Evolutionary conservation across 2,113 vertebrate species (phyloP), one percentile per base, ranked within the genome.

Genomic region (Carlito syrichta): DNA sequence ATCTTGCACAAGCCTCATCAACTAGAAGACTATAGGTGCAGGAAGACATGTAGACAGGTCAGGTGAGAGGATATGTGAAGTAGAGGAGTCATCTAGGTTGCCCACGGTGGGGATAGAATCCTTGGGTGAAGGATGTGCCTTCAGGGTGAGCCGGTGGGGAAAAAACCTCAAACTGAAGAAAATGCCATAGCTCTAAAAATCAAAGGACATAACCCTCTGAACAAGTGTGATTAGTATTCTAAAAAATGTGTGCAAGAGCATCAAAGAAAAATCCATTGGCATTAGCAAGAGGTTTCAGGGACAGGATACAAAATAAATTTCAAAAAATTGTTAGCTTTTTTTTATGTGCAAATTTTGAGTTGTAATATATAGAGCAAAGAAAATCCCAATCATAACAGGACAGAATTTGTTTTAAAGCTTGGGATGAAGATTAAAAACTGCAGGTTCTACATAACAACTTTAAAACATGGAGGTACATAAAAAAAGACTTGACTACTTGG

Each of bases 281-380:
- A 62, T 95, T 82, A 92, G 30, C 4, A 54, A 77, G 40, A 93
- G 11, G 14, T 92, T 85, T 93, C 52, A 56, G 66, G 54, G 45
- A 43, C 68, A 66, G 89, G 66, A 86, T 81, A 69, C n/a, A 84
- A 95, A 95, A 90, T 92, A 74, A 69, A 71, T 96, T 89, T 86
- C 6, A 11, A 88, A 84, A 48, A 69, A 40, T 11, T n/a, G 7
- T 58, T 85, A 88, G 48, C n/a, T 86, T 94, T 69, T 95, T 81
- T 85, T 38, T 60, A 50, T 48, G 40, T 91, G 73, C 25, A 52
- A 8, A 58, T 95, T 91, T 88, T 92, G 82, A 91, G 38, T 87
- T 88, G 6, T 94, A 60, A 60, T 92, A n/a, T 69, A 66, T 32
- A 93, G 76, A 93, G 73, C 58, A 96, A 95, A 95, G 82, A 85